Base-by-base conservation (phyloP, 2,113 vertebrate genomes). In the Ophiodon elongatus region DNA sequence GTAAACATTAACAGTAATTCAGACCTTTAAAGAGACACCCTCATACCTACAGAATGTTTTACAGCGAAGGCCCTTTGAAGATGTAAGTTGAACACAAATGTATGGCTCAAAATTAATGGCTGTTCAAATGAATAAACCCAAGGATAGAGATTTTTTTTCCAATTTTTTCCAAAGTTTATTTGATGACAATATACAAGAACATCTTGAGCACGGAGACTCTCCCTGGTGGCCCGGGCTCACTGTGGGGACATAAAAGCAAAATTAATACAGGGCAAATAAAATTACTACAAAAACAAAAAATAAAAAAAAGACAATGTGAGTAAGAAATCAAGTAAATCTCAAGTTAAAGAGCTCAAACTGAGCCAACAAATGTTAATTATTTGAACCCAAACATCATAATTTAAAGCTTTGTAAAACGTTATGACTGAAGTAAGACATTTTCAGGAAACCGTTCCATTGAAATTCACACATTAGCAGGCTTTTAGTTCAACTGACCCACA, bases 151-250 rank as follows among this genome's bases (percentile, higher is more conserved):
- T 19, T 31, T 45, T 62, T 83, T 86, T 83, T 71, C 3, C 1
- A 25, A 6, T 93, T 95, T 94, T 94, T 85, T 83, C 84, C 79
- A 91, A 92, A 93, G 7, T 93, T 94, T 96, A 95, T 95, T 96
- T 88, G 91, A 88, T 89, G 91, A 94, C 92, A 94, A 93, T 94
- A 93, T 93, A 95, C 93, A 96, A 95, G 93, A 95, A 94, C 95
- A 95, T 95, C 85, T 94, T 94, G 94, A 95, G 89, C 88, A 89
- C 66, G 89, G 60, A 83, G 87, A 90, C 84, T 90, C 75, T 85
- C 86, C 83, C 87, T 82, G 94, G 88, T 67, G 57, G 80, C 73
- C 84, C 80, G 47, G 82, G 82, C 91, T 96, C 93, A 96, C 95
- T 96, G 92, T 83, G 78, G 69, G 43, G 59, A 89, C 27, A 90